Percentiles rank a stretch among this genome's conserved stretches.
phyloP scores from a whole-genome alignment of 1,140 invertebrate genomes.

The Proctacanthus coquilletti region DNA sequence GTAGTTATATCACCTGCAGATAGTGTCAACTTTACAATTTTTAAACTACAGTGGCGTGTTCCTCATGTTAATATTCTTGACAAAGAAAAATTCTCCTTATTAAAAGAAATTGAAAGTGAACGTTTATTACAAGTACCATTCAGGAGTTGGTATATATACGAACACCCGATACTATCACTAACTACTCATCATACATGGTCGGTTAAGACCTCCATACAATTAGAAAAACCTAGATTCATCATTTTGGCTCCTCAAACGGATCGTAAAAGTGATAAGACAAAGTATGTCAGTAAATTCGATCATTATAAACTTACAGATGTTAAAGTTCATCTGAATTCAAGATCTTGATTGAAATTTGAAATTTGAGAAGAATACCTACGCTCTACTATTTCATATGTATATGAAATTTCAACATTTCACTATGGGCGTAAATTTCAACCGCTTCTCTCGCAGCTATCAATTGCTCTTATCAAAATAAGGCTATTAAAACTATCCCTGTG shows the following conservation, averaged over 20 bases:
- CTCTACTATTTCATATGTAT: too few relatives aligned
- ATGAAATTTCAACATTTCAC: too few relatives aligned
- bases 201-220: slow-evolving; percentile 16
- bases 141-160: slow-evolving; percentile 24
- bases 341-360: slow-evolving; percentile 19
- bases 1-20: too few relatives aligned
- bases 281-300: slow-evolving; percentile 13
- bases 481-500: slow-evolving; percentile 10
- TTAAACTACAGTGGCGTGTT: too few relatives aligned
- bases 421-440: too few relatives aligned
- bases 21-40: too few relatives aligned
- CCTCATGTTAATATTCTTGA: too few relatives aligned
- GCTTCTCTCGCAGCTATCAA: slow-evolving; percentile 15
- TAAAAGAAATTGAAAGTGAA: too few relatives aligned
- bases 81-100: too few relatives aligned
- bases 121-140: slow-evolving; percentile 20
- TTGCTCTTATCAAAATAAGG: slow-evolving; percentile 16
- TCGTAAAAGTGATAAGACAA: slow-evolving; percentile 8
- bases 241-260: slow-evolving; percentile 14
- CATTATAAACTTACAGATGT: slow-evolving; percentile 13
- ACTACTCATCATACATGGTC: slow-evolving; percentile 17
- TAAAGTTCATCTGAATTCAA: slow-evolving; percentile 16
- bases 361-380: too few relatives aligned
- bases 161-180: slow-evolving; percentile 21
- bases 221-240: slow-evolving; percentile 18